A percentile compares a stretch with the other conserved stretches of the same genome.
phyloP scores from a whole-genome alignment of 2,113 vertebrate genomes.

The Campylorhamphus procurvoides region DNA sequence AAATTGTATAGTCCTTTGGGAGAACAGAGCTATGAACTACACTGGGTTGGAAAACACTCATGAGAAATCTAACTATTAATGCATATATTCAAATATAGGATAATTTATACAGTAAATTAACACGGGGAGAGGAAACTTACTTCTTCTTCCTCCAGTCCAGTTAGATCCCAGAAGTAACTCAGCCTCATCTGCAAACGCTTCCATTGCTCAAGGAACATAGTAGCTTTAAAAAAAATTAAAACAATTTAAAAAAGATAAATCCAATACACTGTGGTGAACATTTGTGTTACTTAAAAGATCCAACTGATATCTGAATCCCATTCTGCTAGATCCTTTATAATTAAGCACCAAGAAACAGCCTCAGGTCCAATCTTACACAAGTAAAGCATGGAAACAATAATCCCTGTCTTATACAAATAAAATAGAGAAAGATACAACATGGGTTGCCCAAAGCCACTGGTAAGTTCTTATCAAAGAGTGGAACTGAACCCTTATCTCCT shows the following conservation, averaged over 20 bases:
- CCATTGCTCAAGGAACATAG: slow-evolving; percentile 97
- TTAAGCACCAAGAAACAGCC: background rate
- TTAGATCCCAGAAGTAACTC: slow-evolving; percentile 93
- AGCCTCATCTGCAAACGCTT: slow-evolving; percentile 93
- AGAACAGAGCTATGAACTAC: background rate
- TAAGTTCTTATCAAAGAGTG: background rate
- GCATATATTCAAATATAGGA: background rate
- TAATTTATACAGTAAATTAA: background rate
- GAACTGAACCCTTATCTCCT: background rate
- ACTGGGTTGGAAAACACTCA: background rate
- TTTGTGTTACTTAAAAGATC: background rate
- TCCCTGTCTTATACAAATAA: background rate
- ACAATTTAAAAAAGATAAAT: background rate
- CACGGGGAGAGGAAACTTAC: slow-evolving; percentile 71
- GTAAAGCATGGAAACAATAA: background rate
- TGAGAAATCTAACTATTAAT: background rate
- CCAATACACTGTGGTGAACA: background rate
- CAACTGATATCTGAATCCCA: background rate
- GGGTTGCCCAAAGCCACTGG: background rate
- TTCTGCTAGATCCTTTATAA: background rate
- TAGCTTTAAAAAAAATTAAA: slow-evolving; percentile 76
- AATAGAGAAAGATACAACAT: background rate
- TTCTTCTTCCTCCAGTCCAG: slow-evolving; percentile 93
- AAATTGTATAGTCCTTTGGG: background rate
- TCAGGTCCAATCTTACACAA: background rate